These are phyloP conservation scores for Macaca mulatta DNA, from an alignment of 2,113 vertebrate species.

Conservation along the genomic window DNA sequence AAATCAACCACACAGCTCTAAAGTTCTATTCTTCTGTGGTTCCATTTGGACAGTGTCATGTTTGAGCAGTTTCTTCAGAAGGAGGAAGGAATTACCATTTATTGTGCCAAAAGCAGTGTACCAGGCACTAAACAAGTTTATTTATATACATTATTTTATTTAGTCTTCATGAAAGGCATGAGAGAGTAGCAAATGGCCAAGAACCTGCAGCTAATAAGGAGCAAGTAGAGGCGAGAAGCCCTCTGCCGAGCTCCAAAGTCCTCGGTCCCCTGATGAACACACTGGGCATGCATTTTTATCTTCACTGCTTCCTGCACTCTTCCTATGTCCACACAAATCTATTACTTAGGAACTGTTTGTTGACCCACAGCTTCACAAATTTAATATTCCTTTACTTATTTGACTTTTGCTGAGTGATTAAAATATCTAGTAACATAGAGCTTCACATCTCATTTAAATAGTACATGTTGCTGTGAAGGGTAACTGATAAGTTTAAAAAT, in stretches of 20 bases:
- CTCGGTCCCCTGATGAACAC: neutral
- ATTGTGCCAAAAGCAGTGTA: neutral
- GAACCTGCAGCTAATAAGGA: neutral
- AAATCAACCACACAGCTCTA: neutral
- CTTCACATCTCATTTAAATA: neutral
- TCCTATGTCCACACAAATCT: neutral
- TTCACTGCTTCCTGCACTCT: neutral
- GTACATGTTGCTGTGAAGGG: neutral
- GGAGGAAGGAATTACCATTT: neutral
- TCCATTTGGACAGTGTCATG: neutral
- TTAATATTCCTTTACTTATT: neutral
- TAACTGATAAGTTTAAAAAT: conserved; percentile 34
- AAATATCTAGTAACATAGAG: neutral
- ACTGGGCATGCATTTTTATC: neutral
- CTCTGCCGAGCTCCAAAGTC: neutral
- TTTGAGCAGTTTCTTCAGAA: neutral
- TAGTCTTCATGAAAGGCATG: neutral
- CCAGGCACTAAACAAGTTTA: neutral
- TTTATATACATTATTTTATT: neutral
- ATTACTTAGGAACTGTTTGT: neutral
- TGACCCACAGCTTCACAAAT: neutral
- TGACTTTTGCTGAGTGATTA: neutral
- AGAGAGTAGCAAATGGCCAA: neutral
- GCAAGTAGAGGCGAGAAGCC: neutral
- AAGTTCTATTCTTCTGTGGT: neutral